A percentile compares a stretch with the other conserved stretches of the same genome.
These are phyloP conservation scores for Cosmopolites sordidus DNA, from an alignment of 2,888 invertebrate species.

Conservation along the genomic window DNA sequence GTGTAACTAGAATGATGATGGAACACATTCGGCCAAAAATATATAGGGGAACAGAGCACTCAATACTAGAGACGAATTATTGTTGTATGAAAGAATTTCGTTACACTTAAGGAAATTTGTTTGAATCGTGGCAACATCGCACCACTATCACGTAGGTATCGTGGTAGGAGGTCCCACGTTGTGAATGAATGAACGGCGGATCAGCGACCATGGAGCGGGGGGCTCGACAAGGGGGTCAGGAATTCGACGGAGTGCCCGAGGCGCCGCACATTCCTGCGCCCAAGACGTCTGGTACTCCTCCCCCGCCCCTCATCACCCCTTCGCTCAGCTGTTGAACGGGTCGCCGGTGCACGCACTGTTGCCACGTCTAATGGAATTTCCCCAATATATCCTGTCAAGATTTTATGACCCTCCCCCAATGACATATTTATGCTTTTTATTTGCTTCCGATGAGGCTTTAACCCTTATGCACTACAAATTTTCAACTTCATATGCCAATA, in stretches of 20 bases:
- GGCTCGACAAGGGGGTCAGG: slow-evolving; percentile 50
- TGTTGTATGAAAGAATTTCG: too few species aligned
- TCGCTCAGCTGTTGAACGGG: slow-evolving; percentile 24
- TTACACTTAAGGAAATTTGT: too few species aligned
- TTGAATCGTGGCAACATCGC: slow-evolving; percentile 25
- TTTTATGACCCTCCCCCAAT: too few species aligned
- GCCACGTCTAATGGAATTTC: neutral
- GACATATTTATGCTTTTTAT: too few species aligned
- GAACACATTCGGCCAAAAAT: too few species aligned
- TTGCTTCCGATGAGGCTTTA: too few species aligned
- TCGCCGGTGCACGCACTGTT: slow-evolving; percentile 10
- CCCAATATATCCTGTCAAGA: too few species aligned
- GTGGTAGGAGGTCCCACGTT: slow-evolving; percentile 53
- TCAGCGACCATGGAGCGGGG: slow-evolving; percentile 24
- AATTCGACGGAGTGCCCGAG: slow-evolving; percentile 54
- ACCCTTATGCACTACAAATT: too few species aligned
- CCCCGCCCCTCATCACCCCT: slow-evolving; percentile 2
- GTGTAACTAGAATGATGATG: too few species aligned
- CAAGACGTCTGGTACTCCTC: slow-evolving; percentile 15
- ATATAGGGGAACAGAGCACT: too few species aligned
- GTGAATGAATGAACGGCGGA: slow-evolving; percentile 47
- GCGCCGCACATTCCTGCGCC: slow-evolving; percentile 50
- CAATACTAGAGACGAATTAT: too few species aligned
- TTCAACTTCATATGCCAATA: too few species aligned
- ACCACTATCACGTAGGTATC: slow-evolving; percentile 44